Percentiles rank a stretch among this genome's conserved stretches.
These are phyloP conservation scores for Apus apus DNA, from an alignment of 2,113 vertebrate species.

Conservation along the genomic window DNA sequence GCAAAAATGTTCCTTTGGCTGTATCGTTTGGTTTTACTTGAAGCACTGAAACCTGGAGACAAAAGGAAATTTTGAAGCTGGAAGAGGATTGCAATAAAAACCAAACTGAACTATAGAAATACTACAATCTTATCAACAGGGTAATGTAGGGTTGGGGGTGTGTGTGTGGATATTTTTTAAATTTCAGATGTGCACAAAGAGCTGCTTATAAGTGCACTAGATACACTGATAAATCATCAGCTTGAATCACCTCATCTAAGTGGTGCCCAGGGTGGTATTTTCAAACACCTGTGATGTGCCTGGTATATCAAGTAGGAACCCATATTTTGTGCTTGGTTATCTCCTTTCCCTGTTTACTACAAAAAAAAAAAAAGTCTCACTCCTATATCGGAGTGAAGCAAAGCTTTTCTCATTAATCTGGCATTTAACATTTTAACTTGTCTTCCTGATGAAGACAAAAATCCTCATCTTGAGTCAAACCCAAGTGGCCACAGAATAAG, in stretches of 20 bases:
- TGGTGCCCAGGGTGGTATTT: not conserved
- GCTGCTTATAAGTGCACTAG: not conserved
- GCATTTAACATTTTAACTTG: not conserved
- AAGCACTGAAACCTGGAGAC: not conserved
- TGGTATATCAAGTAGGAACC: not conserved
- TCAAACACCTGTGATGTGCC: not conserved
- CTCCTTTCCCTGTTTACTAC: not conserved
- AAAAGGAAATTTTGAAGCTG: not conserved
- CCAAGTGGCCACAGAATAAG: not conserved
- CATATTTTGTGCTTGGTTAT: not conserved
- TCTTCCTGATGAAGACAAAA: not conserved
- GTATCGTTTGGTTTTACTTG: not conserved
- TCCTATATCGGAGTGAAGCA: not conserved
- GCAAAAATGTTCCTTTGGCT: not conserved
- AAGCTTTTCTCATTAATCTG: not conserved
- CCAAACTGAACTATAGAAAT: not conserved
- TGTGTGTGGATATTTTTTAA: not conserved
- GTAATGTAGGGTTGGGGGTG: accelerated
- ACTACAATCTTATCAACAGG: not conserved
- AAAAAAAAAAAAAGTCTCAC: not conserved
- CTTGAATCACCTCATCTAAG: not conserved
- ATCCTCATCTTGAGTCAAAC: not conserved
- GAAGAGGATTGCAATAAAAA: not conserved
- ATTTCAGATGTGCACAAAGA: not conserved
- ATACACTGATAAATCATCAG: not conserved